Evolutionary conservation across 1,140 invertebrate genomes (phyloP), one percentile per base, ranked within the genome.

Genomic region (Kradibia gibbosae): DNA sequence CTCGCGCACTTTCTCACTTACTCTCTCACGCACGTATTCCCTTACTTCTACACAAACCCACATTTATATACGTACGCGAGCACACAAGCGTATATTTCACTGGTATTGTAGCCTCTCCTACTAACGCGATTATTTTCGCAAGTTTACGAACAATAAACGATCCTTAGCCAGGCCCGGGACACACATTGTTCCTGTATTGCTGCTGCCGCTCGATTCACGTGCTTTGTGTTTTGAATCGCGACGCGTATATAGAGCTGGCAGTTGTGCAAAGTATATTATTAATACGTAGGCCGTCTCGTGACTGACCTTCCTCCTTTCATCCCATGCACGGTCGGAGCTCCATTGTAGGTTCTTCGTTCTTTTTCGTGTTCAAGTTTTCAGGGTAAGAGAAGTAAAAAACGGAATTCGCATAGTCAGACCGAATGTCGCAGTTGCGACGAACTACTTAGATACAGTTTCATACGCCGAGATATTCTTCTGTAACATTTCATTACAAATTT

Each of bases 111-210:
- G 62, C 7, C 17, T 34, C 70, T 48, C 70, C 67, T 48, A 48
- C 34, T 55, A 73, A 53, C 67, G 71, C 70, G 78, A 80, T 80
- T 77, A 77, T 77, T 81, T 81, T 81, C 65, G 80, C 80, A 65
- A 81, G 73, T 81, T 81, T 65, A 53, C 62, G 71, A 31, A 81
- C 79, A 81, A 75, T 81, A 48, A 74, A 28, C 79, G 72, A 65
- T 80, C 71, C 31, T 80, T 71, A 50, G 53, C 31, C 78, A 57
- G 60, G 10, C 34, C 15, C 34, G 34, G 11, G 20, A 28, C 34
- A 34, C 45, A 15, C 73, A 77, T 81, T 81, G 80, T 76, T 81
- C 73, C 55, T 22, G 71, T 15, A 17, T 42, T 28, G 55, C 57
- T 10, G n/a, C n/a, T 2, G 53, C 70, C 78, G 78, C 39, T 48